Evolutionary conservation across 92 coral and sea anemone species (phyloP).

Genomic region (Palythoa grandis): DNA sequence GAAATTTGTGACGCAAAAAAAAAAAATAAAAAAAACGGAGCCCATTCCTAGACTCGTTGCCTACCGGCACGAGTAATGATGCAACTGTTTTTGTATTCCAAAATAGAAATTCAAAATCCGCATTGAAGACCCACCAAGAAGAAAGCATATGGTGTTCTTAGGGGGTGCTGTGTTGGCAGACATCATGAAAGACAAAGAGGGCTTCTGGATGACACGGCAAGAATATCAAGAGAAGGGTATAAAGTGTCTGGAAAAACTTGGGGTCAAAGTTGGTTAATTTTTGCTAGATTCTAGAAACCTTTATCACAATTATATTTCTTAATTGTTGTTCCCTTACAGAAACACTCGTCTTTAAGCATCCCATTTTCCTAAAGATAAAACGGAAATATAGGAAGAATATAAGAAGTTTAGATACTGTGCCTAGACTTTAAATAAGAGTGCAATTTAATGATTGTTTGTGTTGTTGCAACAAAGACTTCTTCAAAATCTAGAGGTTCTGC

Average conservation of each 20-base stretch:
- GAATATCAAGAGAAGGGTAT: constrained; percentile 96
- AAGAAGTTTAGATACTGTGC: neutral
- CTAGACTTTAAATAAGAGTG: neutral
- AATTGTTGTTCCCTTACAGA: neutral
- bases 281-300: neutral
- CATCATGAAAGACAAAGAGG: constrained; percentile 99
- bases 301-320: neutral
- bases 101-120: constrained; percentile 97
- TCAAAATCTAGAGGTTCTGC: neutral
- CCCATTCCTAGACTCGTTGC: no score
- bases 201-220: constrained; percentile 95
- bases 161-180: constrained; percentile 99
- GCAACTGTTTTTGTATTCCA: neutral
- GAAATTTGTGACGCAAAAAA: no score
- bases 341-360: neutral
- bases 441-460: neutral
- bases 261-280: constrained; percentile 80
- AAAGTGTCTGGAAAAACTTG: constrained; percentile 93
- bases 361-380: neutral
- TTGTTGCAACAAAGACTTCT: neutral
- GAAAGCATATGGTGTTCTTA: constrained; percentile 98
- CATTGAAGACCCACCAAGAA: constrained; percentile 96
- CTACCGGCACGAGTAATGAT: no score
- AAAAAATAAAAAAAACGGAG: no score
- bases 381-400: no score